Base-by-base conservation (phyloP, 2,888 invertebrate species). In the Lithophane leautieri region DNA sequence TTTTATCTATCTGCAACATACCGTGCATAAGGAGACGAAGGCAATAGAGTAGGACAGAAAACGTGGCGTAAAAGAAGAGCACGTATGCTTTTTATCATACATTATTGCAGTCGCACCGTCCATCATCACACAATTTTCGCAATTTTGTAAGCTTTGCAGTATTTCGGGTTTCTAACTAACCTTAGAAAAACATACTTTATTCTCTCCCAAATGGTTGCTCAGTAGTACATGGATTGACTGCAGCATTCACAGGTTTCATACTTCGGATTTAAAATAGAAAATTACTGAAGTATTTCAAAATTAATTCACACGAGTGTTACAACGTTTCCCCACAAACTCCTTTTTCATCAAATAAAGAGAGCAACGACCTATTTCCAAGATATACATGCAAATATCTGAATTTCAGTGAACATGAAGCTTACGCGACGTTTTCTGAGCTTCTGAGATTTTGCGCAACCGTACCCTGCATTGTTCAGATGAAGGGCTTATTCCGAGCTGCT, bases 371-470 rank as follows among this genome's bases (percentile, higher is more conserved):
- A 22, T 69, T 79, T 42, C 12, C 11, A 61, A 44, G 54, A 71
- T 68, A 65, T 56, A 2, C 40, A 60, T 65, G 50, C 72, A 71
- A 71, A 86, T 73, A 65, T 75, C 52, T 52, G 63, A 74, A 75
- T 75, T 68, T 69, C 63, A 70, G 58, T 61, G 50, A 78, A 73
- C 65, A 74, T 74, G 69, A 60, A 80, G 70, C 67, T 74, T 70
- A 50, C 56, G 69, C 65, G 25, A 44, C 72, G 19, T 71, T 81
- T 75, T 81, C 52, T 76, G 47, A 71, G 42, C 40, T 56, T 47
- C 12, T 25, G 42, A 87, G 73, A 83, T 86, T 86, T 85, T 88
- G 73, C 70, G 28, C 68, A 72, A 77, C 73, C 66, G n/a, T 54
- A 28, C 70, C n/a, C 74, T 73, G 82, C 78, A 78, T 76, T 70